Conservation (phyloP, 2,113 vertebrate species). For the Brienomyrus longianalis region DNA sequence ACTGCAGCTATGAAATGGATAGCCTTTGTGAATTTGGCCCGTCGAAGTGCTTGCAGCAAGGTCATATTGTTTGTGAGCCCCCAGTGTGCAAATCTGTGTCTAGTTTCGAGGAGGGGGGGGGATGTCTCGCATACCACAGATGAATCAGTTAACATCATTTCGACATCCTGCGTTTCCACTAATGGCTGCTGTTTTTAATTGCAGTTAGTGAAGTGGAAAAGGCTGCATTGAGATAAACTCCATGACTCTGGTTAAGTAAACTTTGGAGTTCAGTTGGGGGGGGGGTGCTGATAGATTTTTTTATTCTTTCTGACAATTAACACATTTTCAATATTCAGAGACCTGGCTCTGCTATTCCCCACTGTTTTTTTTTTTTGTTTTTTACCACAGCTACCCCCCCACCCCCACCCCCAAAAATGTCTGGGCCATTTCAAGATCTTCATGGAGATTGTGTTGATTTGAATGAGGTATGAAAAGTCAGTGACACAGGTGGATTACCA, state of each 20-base stretch:
- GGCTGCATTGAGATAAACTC: constrained; percentile 43
- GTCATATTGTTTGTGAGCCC: not conserved
- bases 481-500: not conserved
- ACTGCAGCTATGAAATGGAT: not conserved
- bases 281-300: constrained; percentile 30
- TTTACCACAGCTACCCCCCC: not conserved
- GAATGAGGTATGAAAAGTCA: not conserved
- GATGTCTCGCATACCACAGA: constrained; percentile 47
- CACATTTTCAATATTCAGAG: constrained; percentile 19
- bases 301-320: constrained; percentile 34
- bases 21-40: constrained; percentile 22
- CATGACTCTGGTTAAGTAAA: constrained; percentile 40
- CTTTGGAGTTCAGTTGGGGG: constrained; percentile 25
- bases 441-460: not conserved
- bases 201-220: constrained; percentile 54
- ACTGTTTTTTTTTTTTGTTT: not conserved
- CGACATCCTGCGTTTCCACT: constrained; percentile 58
- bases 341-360: not conserved
- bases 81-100: constrained; percentile 17
- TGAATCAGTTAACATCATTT: constrained; percentile 54
- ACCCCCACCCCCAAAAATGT: not conserved
- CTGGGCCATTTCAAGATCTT: not conserved
- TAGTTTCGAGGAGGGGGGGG: constrained; percentile 39
- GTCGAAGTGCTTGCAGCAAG: not conserved
- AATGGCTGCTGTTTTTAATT: constrained; percentile 55